Evolutionary conservation across 2,113 vertebrate genomes (phyloP), one percentile per base, ranked within the genome.

Genomic region (Typhlomys cinereus): DNA sequence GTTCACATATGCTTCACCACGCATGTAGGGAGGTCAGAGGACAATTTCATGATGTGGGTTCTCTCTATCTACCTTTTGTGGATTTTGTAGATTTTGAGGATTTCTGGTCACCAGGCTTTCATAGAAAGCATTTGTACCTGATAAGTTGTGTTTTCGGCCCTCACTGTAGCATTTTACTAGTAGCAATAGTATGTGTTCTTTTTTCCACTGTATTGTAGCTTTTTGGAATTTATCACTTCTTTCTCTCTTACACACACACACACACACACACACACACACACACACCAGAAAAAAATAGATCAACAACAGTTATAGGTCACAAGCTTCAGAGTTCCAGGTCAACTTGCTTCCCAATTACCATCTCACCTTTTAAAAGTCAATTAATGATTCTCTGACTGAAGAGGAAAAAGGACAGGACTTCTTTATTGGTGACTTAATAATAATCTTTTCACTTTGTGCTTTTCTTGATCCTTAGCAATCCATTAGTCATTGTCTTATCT

Each of bases 361-460:
- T 57, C 7, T 78, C 67, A 80, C 25, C 61, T 92, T 84, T 86
- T 54, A 88, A 94, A 83, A 94, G 83, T 54, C 83, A 94, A 85
- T 64, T 81, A 91, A 23, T 57, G 71, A 89, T 62, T 71, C 71
- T 84, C 46, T 80, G 29, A 70, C 44, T 85, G 69, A 95, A 54
- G 11, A 80, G 18, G 11, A 23, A 48, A 44, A 88, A 82, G 78
- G 9, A 5, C 64, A 79, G 85, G 21, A 57, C 36, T 78, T 67
- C 48, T 78, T 92, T 44, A 20, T 59, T 39, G 75, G 25, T 75
- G 23, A 67, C 86, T 90, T 93, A 92, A 61, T 93, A 92, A 61
- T 59, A 36, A 83, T 81, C 50, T 91, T 80, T 74, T n/a, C 34
- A 46, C 15, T 78, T 52, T 87, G 57, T 66, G 52, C 44, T 78